Conservation (phyloP, 1,140 invertebrate species). For the Ectropis grisescens region DNA sequence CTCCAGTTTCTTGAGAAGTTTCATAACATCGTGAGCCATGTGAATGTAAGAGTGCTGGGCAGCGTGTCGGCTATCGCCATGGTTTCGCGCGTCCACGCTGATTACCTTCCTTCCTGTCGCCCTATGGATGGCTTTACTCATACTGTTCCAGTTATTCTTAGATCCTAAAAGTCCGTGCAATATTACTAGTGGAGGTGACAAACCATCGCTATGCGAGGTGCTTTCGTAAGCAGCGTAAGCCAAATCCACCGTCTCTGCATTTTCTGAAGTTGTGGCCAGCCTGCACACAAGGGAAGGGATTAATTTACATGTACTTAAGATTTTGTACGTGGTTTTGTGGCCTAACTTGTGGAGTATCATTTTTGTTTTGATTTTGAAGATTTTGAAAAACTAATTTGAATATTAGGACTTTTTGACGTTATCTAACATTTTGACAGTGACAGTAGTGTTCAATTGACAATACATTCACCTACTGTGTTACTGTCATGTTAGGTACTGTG, state of each 20-base stretch:
- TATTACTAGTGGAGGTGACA: conserved; percentile 79
- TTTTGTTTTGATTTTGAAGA: conserved; percentile 22
- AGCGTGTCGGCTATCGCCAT: conserved; percentile 91
- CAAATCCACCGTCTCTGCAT: conserved; percentile 50
- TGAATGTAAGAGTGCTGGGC: conserved; percentile 78
- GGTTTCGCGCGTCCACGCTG: conserved; percentile 90
- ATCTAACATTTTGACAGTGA: conserved; percentile 14
- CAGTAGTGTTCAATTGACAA: no score
- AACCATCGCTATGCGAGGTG: conserved; percentile 27
- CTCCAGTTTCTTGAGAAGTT: conserved; percentile 75
- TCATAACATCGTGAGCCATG: conserved; percentile 83
- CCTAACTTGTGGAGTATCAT: conserved; percentile 34
- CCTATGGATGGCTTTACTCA: conserved; percentile 83
- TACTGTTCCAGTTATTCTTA: conserved; percentile 87
- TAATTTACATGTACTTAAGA: conserved; percentile 10
- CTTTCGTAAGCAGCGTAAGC: conserved; percentile 61
- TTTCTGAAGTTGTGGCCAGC: conserved; percentile 17
- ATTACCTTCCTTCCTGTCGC: conserved; percentile 82
- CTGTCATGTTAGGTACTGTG: no score
- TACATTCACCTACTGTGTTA: no score
- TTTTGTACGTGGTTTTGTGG: conserved; percentile 17
- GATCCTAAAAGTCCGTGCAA: conserved; percentile 91
- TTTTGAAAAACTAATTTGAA: no score
- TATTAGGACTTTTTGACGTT: no score
- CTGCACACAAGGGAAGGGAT: conserved; percentile 10